Conservation (phyloP, 1,140 invertebrate species). For the Drosophila kanapiae region DNA sequence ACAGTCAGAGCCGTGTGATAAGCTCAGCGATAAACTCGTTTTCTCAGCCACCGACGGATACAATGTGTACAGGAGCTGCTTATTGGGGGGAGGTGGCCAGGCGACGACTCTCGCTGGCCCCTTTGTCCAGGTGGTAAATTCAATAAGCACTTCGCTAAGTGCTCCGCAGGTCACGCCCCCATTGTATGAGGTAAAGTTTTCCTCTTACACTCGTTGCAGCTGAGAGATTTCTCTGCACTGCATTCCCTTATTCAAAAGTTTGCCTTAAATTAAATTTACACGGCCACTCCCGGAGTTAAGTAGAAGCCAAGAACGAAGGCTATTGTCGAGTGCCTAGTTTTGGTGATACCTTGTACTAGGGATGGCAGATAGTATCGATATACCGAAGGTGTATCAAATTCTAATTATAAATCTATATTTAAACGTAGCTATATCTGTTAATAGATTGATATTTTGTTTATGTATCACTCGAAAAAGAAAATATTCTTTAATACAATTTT, state of each 20-base stretch:
- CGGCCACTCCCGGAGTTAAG: conserved; percentile 25
- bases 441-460: too few relatives aligned
- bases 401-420: too few relatives aligned
- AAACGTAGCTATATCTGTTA: too few relatives aligned
- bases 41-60: conserved; percentile 5
- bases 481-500: too few relatives aligned
- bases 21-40: conserved; percentile 35
- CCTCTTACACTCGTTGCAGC: conserved; percentile 15
- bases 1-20: conserved; percentile 32
- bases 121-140: conserved; percentile 41
- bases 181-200: conserved; percentile 37
- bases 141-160: conserved; percentile 52
- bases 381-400: too few relatives aligned
- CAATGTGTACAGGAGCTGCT: conserved; percentile 19
- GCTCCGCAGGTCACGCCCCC: conserved; percentile 31
- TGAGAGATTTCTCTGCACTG: conserved; percentile 34
- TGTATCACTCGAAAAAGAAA: too few relatives aligned
- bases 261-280: conserved; percentile 66
- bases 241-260: conserved; percentile 23
- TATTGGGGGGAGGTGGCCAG: conserved; percentile 1
- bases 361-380: too few relatives aligned
- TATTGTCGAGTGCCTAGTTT: background rate
- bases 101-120: background rate
- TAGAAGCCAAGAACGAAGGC: background rate
- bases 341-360: background rate